A percentile compares a stretch with the other conserved stretches of the same genome.
These are phyloP conservation scores for Leptinotarsa lineolata DNA, from an alignment of 1,140 invertebrate genomes.

Conservation along the genomic window DNA sequence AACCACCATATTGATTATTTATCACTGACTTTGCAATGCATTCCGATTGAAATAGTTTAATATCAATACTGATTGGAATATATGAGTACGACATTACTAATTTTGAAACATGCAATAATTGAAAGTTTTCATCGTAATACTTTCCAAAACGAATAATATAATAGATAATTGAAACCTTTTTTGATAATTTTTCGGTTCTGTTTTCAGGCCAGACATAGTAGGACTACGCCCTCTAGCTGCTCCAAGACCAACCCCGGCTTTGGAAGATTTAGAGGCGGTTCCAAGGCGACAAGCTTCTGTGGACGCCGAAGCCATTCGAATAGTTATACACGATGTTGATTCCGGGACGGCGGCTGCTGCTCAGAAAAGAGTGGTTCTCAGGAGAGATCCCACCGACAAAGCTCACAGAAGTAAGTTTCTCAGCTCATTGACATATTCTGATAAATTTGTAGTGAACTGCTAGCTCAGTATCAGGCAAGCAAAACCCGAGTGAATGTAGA, in stretches of 20 bases:
- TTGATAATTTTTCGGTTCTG: neutral
- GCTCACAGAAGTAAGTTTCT: conserved; percentile 81
- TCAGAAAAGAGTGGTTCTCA: conserved; percentile 73
- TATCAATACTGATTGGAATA: too few species aligned
- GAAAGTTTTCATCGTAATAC: too few species aligned
- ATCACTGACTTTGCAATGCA: too few species aligned
- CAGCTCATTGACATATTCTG: neutral
- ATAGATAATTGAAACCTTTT: too few species aligned
- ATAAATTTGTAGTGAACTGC: too few species aligned
- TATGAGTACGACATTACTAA: too few species aligned
- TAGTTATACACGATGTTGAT: conserved; percentile 91
- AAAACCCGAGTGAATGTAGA: too few species aligned
- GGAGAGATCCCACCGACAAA: conserved; percentile 80
- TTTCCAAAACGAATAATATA: too few species aligned
- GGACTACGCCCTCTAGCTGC: conserved; percentile 65
- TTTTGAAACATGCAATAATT: too few species aligned
- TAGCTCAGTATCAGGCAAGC: too few species aligned
- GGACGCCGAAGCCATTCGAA: conserved; percentile 88
- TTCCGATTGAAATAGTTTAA: too few species aligned
- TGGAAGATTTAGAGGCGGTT: conserved; percentile 64
- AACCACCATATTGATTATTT: too few species aligned
- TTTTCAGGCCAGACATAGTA: conserved; percentile 72
- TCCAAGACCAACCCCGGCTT: conserved; percentile 60
- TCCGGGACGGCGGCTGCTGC: conserved; percentile 66
- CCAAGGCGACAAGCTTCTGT: conserved; percentile 78